Base-by-base conservation (phyloP, 2,113 vertebrate species). In the Urocynchramus pylzowi region DNA sequence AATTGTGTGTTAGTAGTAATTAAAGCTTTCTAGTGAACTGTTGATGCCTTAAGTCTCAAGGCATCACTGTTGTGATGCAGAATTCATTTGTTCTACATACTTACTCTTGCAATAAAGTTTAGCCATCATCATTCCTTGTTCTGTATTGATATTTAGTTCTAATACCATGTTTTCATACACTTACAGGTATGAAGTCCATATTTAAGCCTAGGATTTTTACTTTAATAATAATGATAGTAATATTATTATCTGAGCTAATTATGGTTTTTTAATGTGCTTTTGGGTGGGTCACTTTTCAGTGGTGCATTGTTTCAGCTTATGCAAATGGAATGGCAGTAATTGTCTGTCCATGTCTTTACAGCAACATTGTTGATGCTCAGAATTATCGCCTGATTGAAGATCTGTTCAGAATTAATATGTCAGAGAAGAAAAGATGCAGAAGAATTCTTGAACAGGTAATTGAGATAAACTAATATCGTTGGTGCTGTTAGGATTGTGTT, bases 351-450 rank as follows among this genome's bases (percentile, higher is more conserved):
- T 82, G 16, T 47, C 95, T 97, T 97, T 94, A 39, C 93, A 99
- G 99, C 84, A 99, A 99, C 92, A 99, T 99, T 89, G 99, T 99
- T 75, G 99, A 99, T 97, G 99, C 99, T 60, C 99, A 99, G 93
- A 99, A 99, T 97, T 99, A 99, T 67, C 98, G 98, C 30, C 99
- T 99, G 27, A 99, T 99, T 92, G 99, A 99, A 96, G 99, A 99
- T 88, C 97, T 99, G 42, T 99, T 99, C 97, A 99, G 99, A 90
- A 99, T 99, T 92, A 99, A 99, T 86, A 97, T 99, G 96, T 98
- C 98, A 81, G 99, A 99, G 97, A 99, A 99, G 96, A 99, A 99
- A 96, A 98, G 99, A 11, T 99, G 99, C 92, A 98, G 99, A 88
- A 98, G 98, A 95, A 99, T 99, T 93, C 98, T 99, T 12, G 99